Evolutionary conservation across 2,888 invertebrate species (phyloP).

Genomic region (Pristionchus fissidentatus): DNA sequence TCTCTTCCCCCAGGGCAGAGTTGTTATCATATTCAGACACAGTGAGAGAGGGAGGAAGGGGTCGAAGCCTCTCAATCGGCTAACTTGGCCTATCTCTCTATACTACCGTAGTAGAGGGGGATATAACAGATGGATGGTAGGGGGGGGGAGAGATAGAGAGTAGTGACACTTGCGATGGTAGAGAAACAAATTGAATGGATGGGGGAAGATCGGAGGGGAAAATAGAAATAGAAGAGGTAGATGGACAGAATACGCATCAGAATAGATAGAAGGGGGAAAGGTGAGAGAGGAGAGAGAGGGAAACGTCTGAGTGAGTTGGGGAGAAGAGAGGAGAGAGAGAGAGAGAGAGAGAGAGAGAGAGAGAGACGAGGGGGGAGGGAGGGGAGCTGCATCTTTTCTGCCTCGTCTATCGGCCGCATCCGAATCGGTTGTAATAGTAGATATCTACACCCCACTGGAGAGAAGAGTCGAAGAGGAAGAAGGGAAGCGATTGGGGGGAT

Average conservation of each 20-base stretch:
- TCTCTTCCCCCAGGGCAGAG: constrained; percentile 14
- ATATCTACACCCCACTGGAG: constrained; percentile 45
- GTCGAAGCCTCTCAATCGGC: too few species aligned
- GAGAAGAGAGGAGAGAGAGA: neutral
- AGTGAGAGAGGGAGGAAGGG: constrained; percentile 14
- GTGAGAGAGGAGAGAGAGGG: neutral
- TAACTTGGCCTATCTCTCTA: too few species aligned
- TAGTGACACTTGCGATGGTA: neutral
- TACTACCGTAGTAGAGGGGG: too few species aligned
- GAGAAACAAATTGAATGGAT: neutral
- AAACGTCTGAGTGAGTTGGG: constrained; percentile 5
- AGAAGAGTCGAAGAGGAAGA: neutral
- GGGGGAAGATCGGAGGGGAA: neutral
- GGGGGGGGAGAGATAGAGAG: neutral
- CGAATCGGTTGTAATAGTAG: constrained; percentile 42
- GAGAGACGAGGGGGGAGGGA: constrained; percentile 22
- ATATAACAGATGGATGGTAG: neutral
- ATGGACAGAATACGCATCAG: neutral
- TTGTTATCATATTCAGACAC: constrained; percentile 39
- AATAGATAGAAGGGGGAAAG: neutral
- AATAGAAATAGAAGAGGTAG: neutral
- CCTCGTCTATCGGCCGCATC: constrained; percentile 37
- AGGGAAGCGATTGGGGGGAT: neutral
- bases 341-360: constrained; percentile 51
- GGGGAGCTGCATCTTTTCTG: constrained; percentile 46